These are phyloP conservation scores for Taxidea taxus DNA, from an alignment of 2,113 vertebrate species.

Conservation along the genomic window DNA sequence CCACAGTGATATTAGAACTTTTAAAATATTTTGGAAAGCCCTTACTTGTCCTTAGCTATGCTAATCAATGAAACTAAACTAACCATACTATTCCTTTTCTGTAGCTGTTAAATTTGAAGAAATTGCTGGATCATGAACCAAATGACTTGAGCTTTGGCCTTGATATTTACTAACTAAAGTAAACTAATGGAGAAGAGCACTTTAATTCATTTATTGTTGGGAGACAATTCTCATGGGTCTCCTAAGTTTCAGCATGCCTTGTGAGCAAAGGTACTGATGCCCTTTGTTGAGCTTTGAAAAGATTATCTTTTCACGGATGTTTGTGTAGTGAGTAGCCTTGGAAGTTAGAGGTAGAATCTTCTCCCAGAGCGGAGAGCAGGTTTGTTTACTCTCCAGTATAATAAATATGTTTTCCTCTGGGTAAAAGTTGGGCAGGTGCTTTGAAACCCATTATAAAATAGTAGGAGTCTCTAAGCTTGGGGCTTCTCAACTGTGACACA, in stretches of 20 bases:
- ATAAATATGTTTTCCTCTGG: not conserved
- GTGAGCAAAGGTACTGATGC: not conserved
- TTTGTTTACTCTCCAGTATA: not conserved
- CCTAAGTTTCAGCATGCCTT: not conserved
- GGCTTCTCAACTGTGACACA: not conserved
- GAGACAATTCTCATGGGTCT: not conserved
- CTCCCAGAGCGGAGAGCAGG: not conserved
- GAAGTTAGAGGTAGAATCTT: not conserved
- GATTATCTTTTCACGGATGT: not conserved
- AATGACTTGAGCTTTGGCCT: not conserved
- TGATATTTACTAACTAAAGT: not conserved
- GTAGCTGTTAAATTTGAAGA: not conserved
- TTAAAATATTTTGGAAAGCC: not conserved
- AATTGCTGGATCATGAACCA: not conserved
- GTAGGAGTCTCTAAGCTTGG: not conserved
- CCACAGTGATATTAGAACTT: not conserved
- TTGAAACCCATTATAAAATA: not conserved
- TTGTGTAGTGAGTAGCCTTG: not conserved
- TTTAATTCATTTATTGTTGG: not conserved
- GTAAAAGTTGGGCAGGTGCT: not conserved
- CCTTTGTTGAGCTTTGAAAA: not conserved
- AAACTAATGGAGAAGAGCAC: not conserved
- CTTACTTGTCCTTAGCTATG: not conserved
- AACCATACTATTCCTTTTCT: not conserved
- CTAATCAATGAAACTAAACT: not conserved